Conservation (phyloP, 2,113 vertebrate genomes). For the Baryphthengus martii region DNA sequence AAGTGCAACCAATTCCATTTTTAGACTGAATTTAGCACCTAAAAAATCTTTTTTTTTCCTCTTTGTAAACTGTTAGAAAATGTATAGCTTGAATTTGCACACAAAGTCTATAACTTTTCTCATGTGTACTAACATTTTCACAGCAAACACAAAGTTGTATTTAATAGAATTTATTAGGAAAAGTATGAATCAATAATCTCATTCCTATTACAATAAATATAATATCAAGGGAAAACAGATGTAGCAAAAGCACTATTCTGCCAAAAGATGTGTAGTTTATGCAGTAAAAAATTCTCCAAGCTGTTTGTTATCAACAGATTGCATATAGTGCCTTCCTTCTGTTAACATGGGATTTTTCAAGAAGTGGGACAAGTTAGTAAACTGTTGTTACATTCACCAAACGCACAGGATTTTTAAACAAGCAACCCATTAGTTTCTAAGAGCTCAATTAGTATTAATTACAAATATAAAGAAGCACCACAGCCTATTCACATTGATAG, state of each 20-base stretch:
- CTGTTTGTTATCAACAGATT: background rate
- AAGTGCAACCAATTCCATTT: background rate
- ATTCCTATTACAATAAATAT: background rate
- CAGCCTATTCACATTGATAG: conserved; percentile 31
- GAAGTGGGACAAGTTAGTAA: background rate
- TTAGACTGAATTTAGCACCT: background rate
- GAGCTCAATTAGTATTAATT: conserved; percentile 56
- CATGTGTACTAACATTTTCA: background rate
- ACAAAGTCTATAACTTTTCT: background rate
- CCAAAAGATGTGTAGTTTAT: background rate
- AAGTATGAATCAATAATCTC: background rate
- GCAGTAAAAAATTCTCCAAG: background rate
- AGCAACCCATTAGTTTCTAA: background rate
- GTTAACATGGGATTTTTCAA: background rate
- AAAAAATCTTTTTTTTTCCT: background rate
- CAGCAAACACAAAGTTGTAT: background rate
- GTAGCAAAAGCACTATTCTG: background rate
- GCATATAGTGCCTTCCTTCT: background rate
- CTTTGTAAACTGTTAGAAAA: background rate
- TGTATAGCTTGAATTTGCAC: background rate
- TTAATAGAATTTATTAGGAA: background rate
- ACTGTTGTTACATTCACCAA: background rate
- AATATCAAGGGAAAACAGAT: background rate
- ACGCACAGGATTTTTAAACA: background rate
- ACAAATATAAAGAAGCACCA: conserved; percentile 44